A percentile compares a stretch with the other conserved stretches of the same genome.
These are phyloP conservation scores for Probosciger aterrimus DNA, from an alignment of 2,113 vertebrate species.

Conservation along the genomic window DNA sequence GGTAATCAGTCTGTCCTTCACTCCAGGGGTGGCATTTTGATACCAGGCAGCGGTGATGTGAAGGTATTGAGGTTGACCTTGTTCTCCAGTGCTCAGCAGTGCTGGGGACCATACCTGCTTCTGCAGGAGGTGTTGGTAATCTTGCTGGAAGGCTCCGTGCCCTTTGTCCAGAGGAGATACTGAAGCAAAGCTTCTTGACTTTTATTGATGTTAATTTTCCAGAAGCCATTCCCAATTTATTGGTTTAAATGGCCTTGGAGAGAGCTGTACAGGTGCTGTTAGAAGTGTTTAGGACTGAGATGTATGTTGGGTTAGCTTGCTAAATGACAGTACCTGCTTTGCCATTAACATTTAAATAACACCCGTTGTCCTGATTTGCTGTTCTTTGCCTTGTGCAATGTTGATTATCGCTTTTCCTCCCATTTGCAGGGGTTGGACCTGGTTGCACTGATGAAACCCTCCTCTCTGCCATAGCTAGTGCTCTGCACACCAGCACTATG, in stretches of 20 bases:
- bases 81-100: not conserved
- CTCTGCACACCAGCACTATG: constrained; percentile 93
- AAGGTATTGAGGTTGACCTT: not conserved
- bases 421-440: constrained; percentile 86
- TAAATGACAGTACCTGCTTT: not conserved
- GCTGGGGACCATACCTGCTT: not conserved
- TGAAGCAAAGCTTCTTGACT: not conserved
- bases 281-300: not conserved
- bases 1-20: constrained; percentile 68
- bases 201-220: not conserved
- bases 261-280: not conserved
- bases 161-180: not conserved
- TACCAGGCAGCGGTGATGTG: not conserved
- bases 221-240: not conserved
- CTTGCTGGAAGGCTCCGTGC: not conserved
- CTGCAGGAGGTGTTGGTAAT: not conserved
- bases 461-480: constrained; percentile 93
- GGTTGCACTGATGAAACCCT: constrained; percentile 96
- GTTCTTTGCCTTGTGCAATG: not conserved
- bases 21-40: not conserved
- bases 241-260: not conserved
- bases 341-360: not conserved
- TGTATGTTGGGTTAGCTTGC: not conserved
- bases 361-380: not conserved
- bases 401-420: not conserved